Evolutionary conservation across 2,797 vertebrate species (phyloP).

Genomic region (Triplophysa bombifrons): DNA sequence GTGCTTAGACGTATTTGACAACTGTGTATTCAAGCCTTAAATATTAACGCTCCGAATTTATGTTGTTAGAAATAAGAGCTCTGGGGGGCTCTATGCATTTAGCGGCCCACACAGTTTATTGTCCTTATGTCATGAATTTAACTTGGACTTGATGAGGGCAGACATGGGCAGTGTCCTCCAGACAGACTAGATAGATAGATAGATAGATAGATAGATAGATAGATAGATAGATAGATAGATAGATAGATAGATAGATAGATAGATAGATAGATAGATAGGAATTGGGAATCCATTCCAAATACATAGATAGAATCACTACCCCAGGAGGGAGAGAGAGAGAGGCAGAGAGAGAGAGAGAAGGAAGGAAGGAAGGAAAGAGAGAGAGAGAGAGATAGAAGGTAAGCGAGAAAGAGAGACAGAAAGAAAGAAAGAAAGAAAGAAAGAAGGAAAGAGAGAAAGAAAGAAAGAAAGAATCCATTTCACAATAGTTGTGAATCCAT

Average conservation of each 20-base stretch:
- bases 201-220: too few species aligned
- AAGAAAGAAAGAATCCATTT: not conserved
- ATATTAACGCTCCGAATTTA: constrained; percentile 29
- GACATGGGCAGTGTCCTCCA: not conserved
- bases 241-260: too few species aligned
- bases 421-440: not conserved
- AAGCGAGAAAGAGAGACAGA: too few species aligned
- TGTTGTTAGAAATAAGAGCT: constrained; percentile 17
- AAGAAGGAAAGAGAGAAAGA: too few species aligned
- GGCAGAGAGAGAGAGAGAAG: not conserved
- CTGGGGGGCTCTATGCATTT: constrained; percentile 2
- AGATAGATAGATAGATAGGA: too few species aligned
- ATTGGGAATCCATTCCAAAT: too few species aligned
- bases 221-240: too few species aligned
- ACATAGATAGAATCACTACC: too few species aligned
- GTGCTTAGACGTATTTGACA: constrained; percentile 28
- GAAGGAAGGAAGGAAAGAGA: too few species aligned
- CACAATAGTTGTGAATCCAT: too few species aligned
- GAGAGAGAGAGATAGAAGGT: not conserved
- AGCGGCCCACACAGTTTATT: constrained; percentile 27
- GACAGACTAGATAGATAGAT: too few species aligned
- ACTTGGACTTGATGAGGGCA: constrained; percentile 22
- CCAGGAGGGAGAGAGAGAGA: not conserved
- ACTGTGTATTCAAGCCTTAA: constrained; percentile 30
- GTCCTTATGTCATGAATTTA: constrained; percentile 33